Conservation (phyloP, 2,888 invertebrate species). For the Augochlorella aurata region DNA sequence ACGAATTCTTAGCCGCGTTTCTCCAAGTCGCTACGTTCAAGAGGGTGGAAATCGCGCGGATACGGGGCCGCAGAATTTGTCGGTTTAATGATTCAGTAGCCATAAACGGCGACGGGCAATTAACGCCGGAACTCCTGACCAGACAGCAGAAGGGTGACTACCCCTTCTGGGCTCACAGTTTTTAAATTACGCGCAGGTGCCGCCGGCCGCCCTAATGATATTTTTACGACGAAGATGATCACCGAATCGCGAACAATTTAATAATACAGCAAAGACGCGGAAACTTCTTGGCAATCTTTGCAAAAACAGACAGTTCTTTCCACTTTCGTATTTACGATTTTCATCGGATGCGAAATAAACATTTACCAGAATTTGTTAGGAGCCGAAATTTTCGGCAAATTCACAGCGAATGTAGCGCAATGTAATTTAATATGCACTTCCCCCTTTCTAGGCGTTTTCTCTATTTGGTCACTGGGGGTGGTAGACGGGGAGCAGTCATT, state of each 20-base stretch:
- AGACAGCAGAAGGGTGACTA: background rate
- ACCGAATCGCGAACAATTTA: background rate
- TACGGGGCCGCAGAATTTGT: background rate
- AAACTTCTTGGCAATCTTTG: too few species aligned
- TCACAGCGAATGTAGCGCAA: background rate
- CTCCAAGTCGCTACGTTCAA: background rate
- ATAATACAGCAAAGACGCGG: background rate
- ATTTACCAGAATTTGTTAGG: background rate
- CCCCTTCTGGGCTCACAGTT: background rate
- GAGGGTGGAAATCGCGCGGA: background rate
- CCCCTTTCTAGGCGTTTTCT: background rate
- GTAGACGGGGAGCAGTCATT: background rate
- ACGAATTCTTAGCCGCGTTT: background rate
- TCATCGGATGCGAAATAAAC: too few species aligned
- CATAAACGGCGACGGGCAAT: conserved; percentile 2
- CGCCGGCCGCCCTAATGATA: background rate
- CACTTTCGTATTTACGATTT: too few species aligned
- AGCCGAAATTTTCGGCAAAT: background rate
- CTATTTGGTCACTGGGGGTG: background rate
- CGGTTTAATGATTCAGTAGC: background rate
- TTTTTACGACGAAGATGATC: background rate
- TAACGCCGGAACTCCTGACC: conserved; percentile 2
- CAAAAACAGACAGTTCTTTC: too few species aligned
- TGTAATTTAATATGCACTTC: background rate
- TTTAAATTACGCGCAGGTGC: conserved; percentile 13